phyloP scores from a whole-genome alignment of 2,113 vertebrate genomes.

The Callorhinus ursinus region DNA sequence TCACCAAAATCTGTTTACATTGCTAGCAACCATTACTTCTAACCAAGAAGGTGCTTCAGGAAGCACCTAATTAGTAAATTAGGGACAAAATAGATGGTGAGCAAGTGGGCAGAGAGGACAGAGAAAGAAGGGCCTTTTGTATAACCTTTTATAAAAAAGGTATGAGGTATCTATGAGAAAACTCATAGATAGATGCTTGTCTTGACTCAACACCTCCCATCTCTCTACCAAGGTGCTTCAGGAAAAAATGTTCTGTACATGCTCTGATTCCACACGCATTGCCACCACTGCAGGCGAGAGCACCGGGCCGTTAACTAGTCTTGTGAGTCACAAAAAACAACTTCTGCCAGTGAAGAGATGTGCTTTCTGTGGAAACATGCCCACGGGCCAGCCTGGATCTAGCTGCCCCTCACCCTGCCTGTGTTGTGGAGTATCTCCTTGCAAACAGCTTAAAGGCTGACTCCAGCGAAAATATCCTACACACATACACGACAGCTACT shows the following conservation, averaged over 20 bases:
- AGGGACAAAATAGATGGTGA: not conserved
- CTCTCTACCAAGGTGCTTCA: not conserved
- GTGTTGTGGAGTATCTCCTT: not conserved
- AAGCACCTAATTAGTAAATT: not conserved
- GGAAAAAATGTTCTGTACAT: not conserved
- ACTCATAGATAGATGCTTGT: not conserved
- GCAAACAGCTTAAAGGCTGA: conserved; percentile 39
- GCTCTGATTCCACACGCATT: not conserved
- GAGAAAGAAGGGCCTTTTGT: not conserved
- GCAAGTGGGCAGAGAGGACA: not conserved
- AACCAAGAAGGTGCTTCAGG: not conserved
- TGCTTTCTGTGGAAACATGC: not conserved
- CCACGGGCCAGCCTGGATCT: not conserved
- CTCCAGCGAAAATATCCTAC: not conserved
- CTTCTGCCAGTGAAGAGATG: not conserved
- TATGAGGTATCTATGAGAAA: not conserved
- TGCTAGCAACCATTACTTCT: not conserved
- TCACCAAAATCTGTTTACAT: not conserved
- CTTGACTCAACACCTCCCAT: not conserved
- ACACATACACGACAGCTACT: not conserved
- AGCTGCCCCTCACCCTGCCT: not conserved
- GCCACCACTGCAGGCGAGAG: not conserved
- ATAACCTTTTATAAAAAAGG: not conserved
- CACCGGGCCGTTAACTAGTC: not conserved
- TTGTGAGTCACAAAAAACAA: not conserved